These are phyloP conservation scores for Venustaconcha ellipsiformis DNA, from an alignment of 1,140 invertebrate genomes.

Conservation along the genomic window DNA sequence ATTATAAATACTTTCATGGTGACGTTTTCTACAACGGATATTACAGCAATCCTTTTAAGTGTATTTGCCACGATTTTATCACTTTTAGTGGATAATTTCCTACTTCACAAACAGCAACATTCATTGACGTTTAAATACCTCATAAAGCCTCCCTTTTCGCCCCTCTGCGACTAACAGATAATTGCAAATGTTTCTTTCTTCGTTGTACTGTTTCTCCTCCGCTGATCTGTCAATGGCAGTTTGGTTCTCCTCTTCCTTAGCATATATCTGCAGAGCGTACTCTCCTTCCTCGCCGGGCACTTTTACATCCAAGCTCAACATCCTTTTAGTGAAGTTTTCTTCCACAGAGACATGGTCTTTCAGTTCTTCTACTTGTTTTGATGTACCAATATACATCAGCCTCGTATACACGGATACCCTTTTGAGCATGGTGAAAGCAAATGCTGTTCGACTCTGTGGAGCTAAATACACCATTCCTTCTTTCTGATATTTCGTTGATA, in stretches of 20 bases:
- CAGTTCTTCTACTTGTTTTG: conserved; percentile 19
- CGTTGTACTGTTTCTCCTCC: not conserved
- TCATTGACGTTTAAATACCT: too few species aligned
- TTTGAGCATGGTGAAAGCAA: conserved; percentile 17
- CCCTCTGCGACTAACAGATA: conserved; percentile 16
- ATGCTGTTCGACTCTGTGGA: not conserved
- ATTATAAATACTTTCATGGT: too few species aligned
- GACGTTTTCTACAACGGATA: too few species aligned
- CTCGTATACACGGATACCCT: conserved; percentile 7
- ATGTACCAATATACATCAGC: conserved; percentile 8
- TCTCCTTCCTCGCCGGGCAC: conserved; percentile 22
- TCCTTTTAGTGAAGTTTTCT: conserved; percentile 4
- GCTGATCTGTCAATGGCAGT: too few species aligned
- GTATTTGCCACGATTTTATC: too few species aligned
- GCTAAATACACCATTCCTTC: conserved; percentile 15
- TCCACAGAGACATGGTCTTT: conserved; percentile 1
- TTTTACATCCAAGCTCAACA: conserved; percentile 6
- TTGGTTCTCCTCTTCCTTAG: conserved; percentile 12
- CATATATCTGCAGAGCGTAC: conserved; percentile 19
- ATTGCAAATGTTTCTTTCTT: conserved; percentile 22
- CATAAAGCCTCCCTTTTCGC: not conserved
- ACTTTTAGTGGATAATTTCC: too few species aligned
- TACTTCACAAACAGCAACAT: too few species aligned
- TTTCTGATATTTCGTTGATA: conserved; percentile 17
- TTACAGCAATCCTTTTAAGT: too few species aligned